Evolutionary conservation across 2,797 vertebrate genomes (phyloP).

Genomic region (Naso thynnoides): DNA sequence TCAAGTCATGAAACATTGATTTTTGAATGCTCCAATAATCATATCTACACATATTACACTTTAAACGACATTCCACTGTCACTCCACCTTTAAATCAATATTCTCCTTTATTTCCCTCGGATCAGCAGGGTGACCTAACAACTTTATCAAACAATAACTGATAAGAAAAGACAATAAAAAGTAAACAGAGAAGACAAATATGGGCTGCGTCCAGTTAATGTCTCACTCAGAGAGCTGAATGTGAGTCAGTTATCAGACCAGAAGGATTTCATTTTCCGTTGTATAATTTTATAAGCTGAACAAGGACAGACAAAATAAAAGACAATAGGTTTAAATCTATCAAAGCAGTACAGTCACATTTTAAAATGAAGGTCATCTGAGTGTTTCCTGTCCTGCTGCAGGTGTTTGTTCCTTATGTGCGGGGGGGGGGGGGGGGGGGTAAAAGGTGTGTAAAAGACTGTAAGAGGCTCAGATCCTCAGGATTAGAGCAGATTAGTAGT

Average conservation of each 20-base stretch:
- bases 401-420: background rate
- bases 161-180: background rate
- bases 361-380: background rate
- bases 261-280: no score
- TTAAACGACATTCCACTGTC: background rate
- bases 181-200: background rate
- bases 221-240: background rate
- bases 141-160: background rate
- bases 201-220: background rate
- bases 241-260: background rate
- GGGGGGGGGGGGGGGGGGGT: background rate
- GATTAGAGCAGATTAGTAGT: slow-evolving; percentile 36
- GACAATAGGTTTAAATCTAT: background rate
- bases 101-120: background rate
- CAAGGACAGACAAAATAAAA: no score
- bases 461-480: slow-evolving; percentile 39
- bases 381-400: slow-evolving; percentile 8
- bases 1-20: no score
- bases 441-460: slow-evolving; percentile 21
- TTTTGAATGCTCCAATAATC: no score
- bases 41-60: no score
- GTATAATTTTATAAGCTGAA: no score
- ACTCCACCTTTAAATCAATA: background rate
- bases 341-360: no score
- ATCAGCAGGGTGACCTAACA: background rate